Base-by-base conservation (phyloP, 2,113 vertebrate species). In the Dasypus novemcinctus region DNA sequence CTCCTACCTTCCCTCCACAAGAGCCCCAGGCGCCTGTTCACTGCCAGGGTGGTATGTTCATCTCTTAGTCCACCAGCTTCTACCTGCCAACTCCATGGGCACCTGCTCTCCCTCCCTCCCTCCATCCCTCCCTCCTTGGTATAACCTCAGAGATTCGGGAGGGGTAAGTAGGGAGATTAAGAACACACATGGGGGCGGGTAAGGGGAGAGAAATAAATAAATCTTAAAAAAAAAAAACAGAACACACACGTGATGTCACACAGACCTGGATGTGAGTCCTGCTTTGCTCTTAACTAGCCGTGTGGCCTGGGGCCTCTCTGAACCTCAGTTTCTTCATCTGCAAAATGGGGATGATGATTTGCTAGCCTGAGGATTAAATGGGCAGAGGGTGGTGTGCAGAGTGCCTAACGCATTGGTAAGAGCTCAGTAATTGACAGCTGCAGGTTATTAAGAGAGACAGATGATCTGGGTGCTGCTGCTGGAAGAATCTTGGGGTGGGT, bases 261-360 rank as follows among this genome's bases (percentile, higher is more conserved):
- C 17, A 15, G 71, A 69, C 46, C 38, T 41, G 12, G 2, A 0
- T 93, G 52, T 36, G 36, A 63, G 18, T 57, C 43, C 54, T 52
- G 27, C 54, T 92, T 41, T 92, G n/a, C 41, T 80, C 36, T 23
- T 66, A 8, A 69, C 20, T 33, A 64, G 49, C 88, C 63, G 11
- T 76, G 68, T 71, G 71, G 9, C 78, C 52, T 80, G 43, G 31
- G 36, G 25, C 43, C n/a, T 93, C 25, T 82, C 78, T 66, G 68
- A 64, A 71, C 64, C 43, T 93, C 54, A 18, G 7, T 59, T 49
- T 91, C 54, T 59, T 61, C 52, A 84, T 61, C 38, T 94, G 52
- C 20, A 72, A 76, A 41, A 38, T 61, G 25, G 72, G 41, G 46
- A 31, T 15, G 52, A 41, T 49, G 54, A 5, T 49, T 7, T 18